Conservation (phyloP, 2,888 invertebrate species). For the Cybosia mesomella region DNA sequence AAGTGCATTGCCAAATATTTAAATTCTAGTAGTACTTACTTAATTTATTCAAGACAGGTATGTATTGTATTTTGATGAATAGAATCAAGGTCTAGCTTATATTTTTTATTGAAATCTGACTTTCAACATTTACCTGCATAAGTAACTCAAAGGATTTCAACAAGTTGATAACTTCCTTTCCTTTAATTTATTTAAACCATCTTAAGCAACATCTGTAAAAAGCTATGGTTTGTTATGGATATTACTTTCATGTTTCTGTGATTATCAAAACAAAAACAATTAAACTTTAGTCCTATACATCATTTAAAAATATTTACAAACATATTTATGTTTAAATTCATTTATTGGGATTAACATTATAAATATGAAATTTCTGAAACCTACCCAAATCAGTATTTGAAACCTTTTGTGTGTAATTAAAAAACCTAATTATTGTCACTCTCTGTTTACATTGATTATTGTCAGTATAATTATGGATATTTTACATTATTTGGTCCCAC, state of each 20-base stretch:
- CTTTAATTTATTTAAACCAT: neutral
- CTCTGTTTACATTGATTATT: conserved; percentile 13
- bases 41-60: conserved; percentile 46
- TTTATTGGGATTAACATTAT: no score
- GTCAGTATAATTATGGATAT: conserved; percentile 7
- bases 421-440: conserved; percentile 18
- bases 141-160: neutral
- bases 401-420: conserved; percentile 12
- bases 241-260: neutral
- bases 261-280: neutral
- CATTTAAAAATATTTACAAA: no score
- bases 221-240: neutral
- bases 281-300: neutral
- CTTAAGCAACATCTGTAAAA: neutral
- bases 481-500: conserved; percentile 8
- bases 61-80: conserved; percentile 31
- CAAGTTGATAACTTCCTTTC: neutral
- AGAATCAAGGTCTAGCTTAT: conserved; percentile 39
- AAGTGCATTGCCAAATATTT: conserved; percentile 27
- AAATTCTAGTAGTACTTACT: conserved; percentile 21
- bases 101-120: conserved; percentile 13
- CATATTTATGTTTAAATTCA: no score
- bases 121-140: conserved; percentile 3
- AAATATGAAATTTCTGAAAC: neutral
- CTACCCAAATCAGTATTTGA: neutral